Evolutionary conservation across 2,797 vertebrate species (phyloP), one percentile per base, ranked within the genome.

Genomic region (Podarcis lilfordi): DNA sequence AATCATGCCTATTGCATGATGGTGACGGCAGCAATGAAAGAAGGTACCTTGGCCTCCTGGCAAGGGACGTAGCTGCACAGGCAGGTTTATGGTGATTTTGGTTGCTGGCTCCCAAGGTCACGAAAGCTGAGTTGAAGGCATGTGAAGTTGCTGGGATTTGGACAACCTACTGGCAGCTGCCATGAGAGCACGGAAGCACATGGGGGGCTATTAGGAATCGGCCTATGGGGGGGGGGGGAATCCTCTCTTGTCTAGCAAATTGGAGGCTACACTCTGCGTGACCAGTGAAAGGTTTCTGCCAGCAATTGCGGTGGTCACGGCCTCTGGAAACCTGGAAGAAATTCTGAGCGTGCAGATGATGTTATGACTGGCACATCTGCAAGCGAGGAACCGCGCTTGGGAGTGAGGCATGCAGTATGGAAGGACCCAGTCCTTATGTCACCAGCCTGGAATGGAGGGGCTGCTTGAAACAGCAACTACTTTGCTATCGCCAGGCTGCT

Each of bases 361-460:
- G 93, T 94, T 95, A 87, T 93, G 93, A 93, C 77, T 90, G 94
- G 91, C 88, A 88, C 95, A 94, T 95, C 91, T 94, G 92, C 86
- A 89, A 92, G 95, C 89, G 85, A 93, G 96, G 95, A 95, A 93
- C 93, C 96, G 90, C 94, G 95, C 95, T 96, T 96, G 95, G 96
- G 96, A 97, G 96, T 96, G 91, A 95, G 95, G 92, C 94, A 93
- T 92, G 94, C 90, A 94, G 95, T 94, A 96, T 96, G 94, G 95
- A 64, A 91, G 94, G 89, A 92, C 94, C 90, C 92, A 0, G 40
- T 93, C 96, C 95, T 97, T 97, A 97, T 97, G 96, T 97, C 97
- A 98, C 93, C 64, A 23, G 90, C 37, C 83, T 93, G 96, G 94
- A 96, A 97, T 95, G 94, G 93, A 91, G 92, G 82, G 94, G 89